Evolutionary conservation across 2,797 vertebrate genomes (phyloP).

Genomic region (Manis javanica): DNA sequence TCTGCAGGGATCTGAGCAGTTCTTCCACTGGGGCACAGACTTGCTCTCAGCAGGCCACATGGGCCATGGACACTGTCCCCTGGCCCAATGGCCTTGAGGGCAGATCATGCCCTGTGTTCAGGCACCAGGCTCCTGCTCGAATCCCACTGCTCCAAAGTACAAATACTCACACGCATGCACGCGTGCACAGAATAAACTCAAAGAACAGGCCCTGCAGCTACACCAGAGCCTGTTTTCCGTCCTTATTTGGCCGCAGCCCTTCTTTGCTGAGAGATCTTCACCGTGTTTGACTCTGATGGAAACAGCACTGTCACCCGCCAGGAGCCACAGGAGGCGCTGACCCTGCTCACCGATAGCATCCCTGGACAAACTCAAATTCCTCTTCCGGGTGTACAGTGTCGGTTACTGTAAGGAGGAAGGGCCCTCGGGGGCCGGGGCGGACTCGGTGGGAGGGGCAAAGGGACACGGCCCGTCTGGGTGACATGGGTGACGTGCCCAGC

Average conservation of each 20-base stretch:
- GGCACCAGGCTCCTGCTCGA: background rate
- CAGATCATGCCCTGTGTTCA: background rate
- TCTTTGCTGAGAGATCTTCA: slow-evolving; percentile 94
- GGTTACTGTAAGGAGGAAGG: slow-evolving; percentile 87
- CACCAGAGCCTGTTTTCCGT: background rate
- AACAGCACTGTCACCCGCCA: slow-evolving; percentile 92
- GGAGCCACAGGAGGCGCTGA: slow-evolving; percentile 91
- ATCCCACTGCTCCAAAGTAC: background rate
- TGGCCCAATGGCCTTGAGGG: background rate
- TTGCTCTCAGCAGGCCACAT: background rate
- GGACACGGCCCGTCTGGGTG: accelerated
- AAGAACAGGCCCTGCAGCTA: background rate
- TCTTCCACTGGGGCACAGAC: background rate
- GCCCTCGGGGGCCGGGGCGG: background rate
- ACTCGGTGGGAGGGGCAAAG: background rate
- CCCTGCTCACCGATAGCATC: slow-evolving; percentile 89
- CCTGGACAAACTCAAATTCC: slow-evolving; percentile 94
- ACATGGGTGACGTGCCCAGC: background rate
- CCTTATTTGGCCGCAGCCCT: slow-evolving; percentile 83
- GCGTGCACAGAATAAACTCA: background rate
- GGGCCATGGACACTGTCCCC: background rate
- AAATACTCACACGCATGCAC: accelerated
- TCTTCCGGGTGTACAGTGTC: slow-evolving; percentile 95
- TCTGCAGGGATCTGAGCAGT: background rate
- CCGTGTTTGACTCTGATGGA: slow-evolving; percentile 91